These are phyloP conservation scores for Xyrichtys novacula DNA, from an alignment of 2,797 vertebrate genomes.

Conservation along the genomic window DNA sequence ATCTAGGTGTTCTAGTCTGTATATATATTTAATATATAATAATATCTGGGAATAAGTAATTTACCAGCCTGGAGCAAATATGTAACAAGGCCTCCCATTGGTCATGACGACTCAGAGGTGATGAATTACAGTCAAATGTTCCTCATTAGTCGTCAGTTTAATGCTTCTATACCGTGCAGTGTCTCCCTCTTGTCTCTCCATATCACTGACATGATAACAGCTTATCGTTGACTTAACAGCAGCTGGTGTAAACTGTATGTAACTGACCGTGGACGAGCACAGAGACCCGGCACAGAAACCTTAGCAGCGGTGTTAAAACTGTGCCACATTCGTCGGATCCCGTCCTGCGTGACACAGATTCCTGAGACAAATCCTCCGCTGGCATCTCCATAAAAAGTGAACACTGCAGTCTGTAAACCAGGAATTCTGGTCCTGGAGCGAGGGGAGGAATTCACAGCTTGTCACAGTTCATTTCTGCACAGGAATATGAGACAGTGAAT, in stretches of 20 bases:
- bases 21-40: too few relatives aligned
- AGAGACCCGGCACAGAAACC: conserved; percentile 40
- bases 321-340: conserved; percentile 67
- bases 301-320: conserved; percentile 63
- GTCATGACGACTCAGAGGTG: not conserved
- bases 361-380: conserved; percentile 65
- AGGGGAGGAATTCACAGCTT: conserved; percentile 60
- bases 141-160: not conserved
- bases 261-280: not conserved
- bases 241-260: conserved; percentile 36
- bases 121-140: not conserved
- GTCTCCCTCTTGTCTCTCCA: not conserved
- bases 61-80: not conserved
- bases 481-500: conserved; percentile 51
- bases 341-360: conserved; percentile 73
- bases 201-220: conserved; percentile 43
- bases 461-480: conserved; percentile 57
- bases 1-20: too few relatives aligned
- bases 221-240: conserved; percentile 51
- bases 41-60: not conserved
- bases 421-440: conserved; percentile 39
- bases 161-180: not conserved
- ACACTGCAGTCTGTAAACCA: conserved; percentile 48
- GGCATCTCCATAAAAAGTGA: conserved; percentile 70
- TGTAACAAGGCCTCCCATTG: not conserved